Base-by-base conservation (phyloP, 2,797 vertebrate genomes). In the Muscicapa striata region DNA sequence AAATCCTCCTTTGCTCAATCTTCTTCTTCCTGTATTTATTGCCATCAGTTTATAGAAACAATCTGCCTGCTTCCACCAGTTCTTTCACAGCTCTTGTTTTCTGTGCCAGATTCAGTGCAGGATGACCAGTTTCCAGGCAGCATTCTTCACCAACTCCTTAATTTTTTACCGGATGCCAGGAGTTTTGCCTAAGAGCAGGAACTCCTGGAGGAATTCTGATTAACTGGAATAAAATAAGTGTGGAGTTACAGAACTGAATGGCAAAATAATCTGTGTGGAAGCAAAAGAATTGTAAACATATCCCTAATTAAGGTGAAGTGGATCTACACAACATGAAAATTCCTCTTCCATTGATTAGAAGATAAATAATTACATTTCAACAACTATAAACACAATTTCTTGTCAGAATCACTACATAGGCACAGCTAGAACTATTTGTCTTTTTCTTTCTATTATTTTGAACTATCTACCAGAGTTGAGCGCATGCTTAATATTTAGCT, bases 261-360 rank as follows among this genome's bases (percentile, higher is more conserved):
- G 10, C 55, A 87, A 87, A 84, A 32, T 38, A 27, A 1, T 79
- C 12, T 70, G 3, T 5, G 11, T 34, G 10, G 38, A 93, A 74
- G 13, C 18, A 51, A 80, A 83, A 87, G n/a, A 3, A 52, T 22
- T 43, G 19, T 10, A 46, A 51, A 82, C 49, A 46, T 52, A 87
- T 29, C 3, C 6, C 4, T 11, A 3, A 58, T 68, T 52, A 83
- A 58, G 22, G 34, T 22, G 58, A 19, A 12, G 10, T 0, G 0
- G 5, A 58, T 51, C n/a, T 58, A 43, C 15, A 29, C 0, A 2
- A 48, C 22, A 4, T 27, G 18, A 21, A 1, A 1, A 3, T 52
- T 88, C 8, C 20, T 61, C 72, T 78, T 77, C 62, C 14, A 55
- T 55, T 66, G 14, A 34, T 76, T 7, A 45, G 18, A 82, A 59